These are phyloP conservation scores for Euwallacea fornicatus DNA, from an alignment of 1,140 invertebrate species.

Conservation along the genomic window DNA sequence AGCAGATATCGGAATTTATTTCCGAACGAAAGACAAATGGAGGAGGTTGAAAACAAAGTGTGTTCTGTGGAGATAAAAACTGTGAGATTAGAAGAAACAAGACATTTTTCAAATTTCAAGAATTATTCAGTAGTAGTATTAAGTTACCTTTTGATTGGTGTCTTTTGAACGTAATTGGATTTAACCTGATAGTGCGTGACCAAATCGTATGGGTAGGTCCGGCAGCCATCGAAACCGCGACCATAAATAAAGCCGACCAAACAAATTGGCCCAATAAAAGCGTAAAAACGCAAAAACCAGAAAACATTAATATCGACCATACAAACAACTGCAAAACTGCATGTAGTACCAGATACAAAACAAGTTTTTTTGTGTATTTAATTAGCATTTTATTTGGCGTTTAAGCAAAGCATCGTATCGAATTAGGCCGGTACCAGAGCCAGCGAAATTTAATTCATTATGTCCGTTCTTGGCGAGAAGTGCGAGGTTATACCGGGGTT, in stretches of 20 bases:
- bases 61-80: too few species aligned
- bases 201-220: too few species aligned
- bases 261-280: constrained; percentile 21
- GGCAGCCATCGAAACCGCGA: not conserved
- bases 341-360: constrained; percentile 30
- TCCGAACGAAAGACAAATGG: constrained; percentile 16
- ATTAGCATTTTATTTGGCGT: constrained; percentile 41
- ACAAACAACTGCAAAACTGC: constrained; percentile 22
- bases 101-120: too few species aligned
- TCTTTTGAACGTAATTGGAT: too few species aligned
- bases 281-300: constrained; percentile 19
- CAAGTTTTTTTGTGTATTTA: constrained; percentile 38
- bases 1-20: constrained; percentile 19
- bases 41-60: not conserved
- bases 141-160: too few species aligned
- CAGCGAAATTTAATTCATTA: constrained; percentile 38
- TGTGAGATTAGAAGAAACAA: too few species aligned
- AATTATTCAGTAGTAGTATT: too few species aligned
- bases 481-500: constrained; percentile 38
- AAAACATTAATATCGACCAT: constrained; percentile 22
- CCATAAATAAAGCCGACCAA: constrained; percentile 4
- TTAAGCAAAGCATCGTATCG: constrained; percentile 40
- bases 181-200: too few species aligned
- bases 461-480: constrained; percentile 37
- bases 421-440: constrained; percentile 30